Percentiles rank a stretch among this genome's conserved stretches.
Evolutionary conservation across 92 coral and sea anemone species (phyloP).

Genomic region (Chrysogorgia sp.): DNA sequence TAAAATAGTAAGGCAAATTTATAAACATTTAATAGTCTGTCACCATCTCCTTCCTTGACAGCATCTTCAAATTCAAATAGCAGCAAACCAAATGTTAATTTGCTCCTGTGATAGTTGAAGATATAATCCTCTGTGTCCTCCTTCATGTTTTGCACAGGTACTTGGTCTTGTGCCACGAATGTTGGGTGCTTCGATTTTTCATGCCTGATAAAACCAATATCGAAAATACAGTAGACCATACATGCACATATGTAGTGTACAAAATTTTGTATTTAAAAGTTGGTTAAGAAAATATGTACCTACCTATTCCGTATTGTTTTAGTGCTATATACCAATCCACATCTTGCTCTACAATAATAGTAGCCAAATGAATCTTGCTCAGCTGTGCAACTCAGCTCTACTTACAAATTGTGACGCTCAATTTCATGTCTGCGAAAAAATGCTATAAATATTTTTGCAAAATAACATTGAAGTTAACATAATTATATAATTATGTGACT

Average conservation of each 20-base stretch:
- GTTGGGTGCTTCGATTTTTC: constrained; percentile 17
- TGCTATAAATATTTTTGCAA: background rate
- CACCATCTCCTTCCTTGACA: too few relatives aligned
- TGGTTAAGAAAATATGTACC: too few relatives aligned
- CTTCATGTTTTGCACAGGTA: constrained; percentile 8
- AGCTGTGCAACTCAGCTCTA: constrained; percentile 9
- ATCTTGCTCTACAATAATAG: constrained; percentile 40
- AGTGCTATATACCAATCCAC: constrained; percentile 33
- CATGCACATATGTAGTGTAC: too few relatives aligned
- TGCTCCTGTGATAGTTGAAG: too few relatives aligned
- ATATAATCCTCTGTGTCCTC: constrained; percentile 34
- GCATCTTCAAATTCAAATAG: too few relatives aligned
- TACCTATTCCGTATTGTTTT: constrained; percentile 37
- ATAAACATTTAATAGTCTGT: too few relatives aligned
- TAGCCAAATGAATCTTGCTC: constrained; percentile 4
- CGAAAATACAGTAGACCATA: constrained; percentile 13
- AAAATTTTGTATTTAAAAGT: too few relatives aligned
- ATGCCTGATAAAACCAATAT: constrained; percentile 32
- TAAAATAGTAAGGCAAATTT: too few relatives aligned
- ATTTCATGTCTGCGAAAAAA: constrained; percentile 50
- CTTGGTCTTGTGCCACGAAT: constrained; percentile 9
- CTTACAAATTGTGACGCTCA: constrained; percentile 35
- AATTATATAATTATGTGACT: background rate
- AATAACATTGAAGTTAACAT: background rate
- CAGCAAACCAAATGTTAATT: too few relatives aligned